phyloP scores from a whole-genome alignment of 2,113 vertebrate genomes.

The Apeltes quadracus region DNA sequence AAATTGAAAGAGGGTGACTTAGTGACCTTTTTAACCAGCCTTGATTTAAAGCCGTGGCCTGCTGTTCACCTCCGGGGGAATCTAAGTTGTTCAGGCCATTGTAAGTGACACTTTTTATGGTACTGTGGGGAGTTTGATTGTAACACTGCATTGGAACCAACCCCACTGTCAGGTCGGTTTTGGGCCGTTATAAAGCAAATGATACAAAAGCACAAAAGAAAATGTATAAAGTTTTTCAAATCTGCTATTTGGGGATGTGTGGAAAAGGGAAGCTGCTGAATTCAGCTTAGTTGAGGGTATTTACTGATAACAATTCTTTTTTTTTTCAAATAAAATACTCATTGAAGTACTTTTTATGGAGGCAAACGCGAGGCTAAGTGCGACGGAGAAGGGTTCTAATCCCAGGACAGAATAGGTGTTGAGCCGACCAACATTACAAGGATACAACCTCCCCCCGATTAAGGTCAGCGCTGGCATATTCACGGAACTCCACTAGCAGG shows the following conservation, averaged over 20 bases:
- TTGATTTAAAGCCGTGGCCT: slow-evolving; percentile 71
- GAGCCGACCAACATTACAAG: neutral
- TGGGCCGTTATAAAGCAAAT: slow-evolving; percentile 30
- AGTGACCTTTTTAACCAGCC: slow-evolving; percentile 51
- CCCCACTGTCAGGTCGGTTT: slow-evolving; percentile 50
- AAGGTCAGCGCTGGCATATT: neutral
- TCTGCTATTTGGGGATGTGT: slow-evolving; percentile 48
- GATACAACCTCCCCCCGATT: neutral
- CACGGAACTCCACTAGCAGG: too few relatives aligned
- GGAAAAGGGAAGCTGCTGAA: slow-evolving; percentile 57
- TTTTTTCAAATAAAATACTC: too few relatives aligned
- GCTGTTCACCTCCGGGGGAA: slow-evolving; percentile 68
- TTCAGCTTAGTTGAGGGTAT: slow-evolving; percentile 65
- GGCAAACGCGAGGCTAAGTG: too few relatives aligned
- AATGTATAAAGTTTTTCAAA: slow-evolving; percentile 72
- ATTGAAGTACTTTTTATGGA: too few relatives aligned
- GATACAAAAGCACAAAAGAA: slow-evolving; percentile 65
- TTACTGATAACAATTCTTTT: too few relatives aligned
- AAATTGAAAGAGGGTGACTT: slow-evolving; percentile 37
- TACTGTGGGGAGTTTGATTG: slow-evolving; percentile 59
- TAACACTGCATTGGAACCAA: slow-evolving; percentile 57
- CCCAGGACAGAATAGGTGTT: neutral
- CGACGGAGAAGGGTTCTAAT: neutral
- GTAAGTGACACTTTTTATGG: slow-evolving; percentile 75
- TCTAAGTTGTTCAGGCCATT: slow-evolving; percentile 70